Base-by-base conservation (phyloP, 2,113 vertebrate genomes). In the Myiagra hebetior region DNA sequence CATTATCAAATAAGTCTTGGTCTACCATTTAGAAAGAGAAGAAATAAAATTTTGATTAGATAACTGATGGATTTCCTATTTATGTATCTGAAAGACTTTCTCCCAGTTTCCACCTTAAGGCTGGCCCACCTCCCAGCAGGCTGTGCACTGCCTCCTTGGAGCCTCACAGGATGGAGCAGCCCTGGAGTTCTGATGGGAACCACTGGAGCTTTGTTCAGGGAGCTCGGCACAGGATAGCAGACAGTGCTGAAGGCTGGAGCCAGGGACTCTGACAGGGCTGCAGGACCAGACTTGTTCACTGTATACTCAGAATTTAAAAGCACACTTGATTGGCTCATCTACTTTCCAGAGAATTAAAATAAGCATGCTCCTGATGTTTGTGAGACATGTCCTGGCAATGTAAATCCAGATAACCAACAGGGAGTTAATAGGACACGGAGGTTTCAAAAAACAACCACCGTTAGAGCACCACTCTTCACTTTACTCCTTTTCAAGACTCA, bases 1-100 rank as follows among this genome's bases (percentile, higher is more conserved):
- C 77, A 87, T 78, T 47, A 62, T 75, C 87, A 87, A 76, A 82
- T 85, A 52, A 68, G n/a, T 85, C n/a, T 69, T 74, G 30, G 24
- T 91, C 59, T 69, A 46, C 30, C 30, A 49, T 83, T 73, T 82
- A 69, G 47, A 80, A 44, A 50, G 57, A 83, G 50, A 57, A 18
- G 53, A 13, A n/a, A 57, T 70, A 69, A 87, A 39, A 42, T 27
- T 70, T 81, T 87, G 37, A 77, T 74, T 60, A 78, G 49, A 15
- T 70, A 83, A 37, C 22, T 55, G 63, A 85, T 73, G 35, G 39
- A 62, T 85, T 65, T 87, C 27, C 50, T 72, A 49, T 75, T 80
- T 90, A 80, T 27, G 5, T 42, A 33, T 73, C 55, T 49, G 15
- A 39, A 95, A 94, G 47, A 21, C 16, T 49, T 9, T 14, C 13